phyloP scores from a whole-genome alignment of 2,888 invertebrate species.

The Caenorhabditis wallacei region DNA sequence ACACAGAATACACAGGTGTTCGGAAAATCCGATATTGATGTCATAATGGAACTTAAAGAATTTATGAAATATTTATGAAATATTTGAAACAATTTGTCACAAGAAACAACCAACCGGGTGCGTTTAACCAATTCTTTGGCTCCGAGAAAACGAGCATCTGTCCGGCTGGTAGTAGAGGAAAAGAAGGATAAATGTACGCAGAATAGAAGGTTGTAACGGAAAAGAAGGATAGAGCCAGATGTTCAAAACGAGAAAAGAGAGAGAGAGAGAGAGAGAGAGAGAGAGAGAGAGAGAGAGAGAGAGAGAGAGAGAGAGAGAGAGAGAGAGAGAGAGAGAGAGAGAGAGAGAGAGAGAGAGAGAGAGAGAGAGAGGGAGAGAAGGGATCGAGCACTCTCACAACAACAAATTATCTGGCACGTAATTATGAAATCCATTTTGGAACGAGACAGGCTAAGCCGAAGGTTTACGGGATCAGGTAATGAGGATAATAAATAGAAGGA shows the following conservation, averaged over 20 bases:
- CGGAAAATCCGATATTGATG: too few species aligned
- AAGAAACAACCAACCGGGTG: conserved; percentile 34
- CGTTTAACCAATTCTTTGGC: not conserved
- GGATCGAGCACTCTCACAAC: conserved; percentile 37
- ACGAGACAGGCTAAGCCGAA: not conserved
- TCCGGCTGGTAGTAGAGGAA: conserved; percentile 27
- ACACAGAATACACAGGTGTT: conserved; percentile 21
- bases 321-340: not conserved
- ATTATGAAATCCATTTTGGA: conserved; percentile 40
- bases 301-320: conserved; percentile 21
- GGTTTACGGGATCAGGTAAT: not conserved
- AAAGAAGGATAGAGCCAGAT: conserved; percentile 43
- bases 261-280: not conserved
- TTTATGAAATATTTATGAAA: too few species aligned
- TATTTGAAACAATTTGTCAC: conserved; percentile 6
- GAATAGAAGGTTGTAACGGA: conserved; percentile 26
- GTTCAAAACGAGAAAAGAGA: not conserved
- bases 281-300: conserved; percentile 11
- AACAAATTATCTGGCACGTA: conserved; percentile 56
- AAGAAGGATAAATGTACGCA: conserved; percentile 28
- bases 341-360: not conserved
- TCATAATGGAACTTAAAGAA: too few species aligned
- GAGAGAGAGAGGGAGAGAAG: conserved; percentile 14
- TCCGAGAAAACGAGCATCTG: conserved; percentile 36
- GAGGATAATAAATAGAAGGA: not conserved